Evolutionary conservation across 2,113 vertebrate species (phyloP).

Genomic region (Mola mola): DNA sequence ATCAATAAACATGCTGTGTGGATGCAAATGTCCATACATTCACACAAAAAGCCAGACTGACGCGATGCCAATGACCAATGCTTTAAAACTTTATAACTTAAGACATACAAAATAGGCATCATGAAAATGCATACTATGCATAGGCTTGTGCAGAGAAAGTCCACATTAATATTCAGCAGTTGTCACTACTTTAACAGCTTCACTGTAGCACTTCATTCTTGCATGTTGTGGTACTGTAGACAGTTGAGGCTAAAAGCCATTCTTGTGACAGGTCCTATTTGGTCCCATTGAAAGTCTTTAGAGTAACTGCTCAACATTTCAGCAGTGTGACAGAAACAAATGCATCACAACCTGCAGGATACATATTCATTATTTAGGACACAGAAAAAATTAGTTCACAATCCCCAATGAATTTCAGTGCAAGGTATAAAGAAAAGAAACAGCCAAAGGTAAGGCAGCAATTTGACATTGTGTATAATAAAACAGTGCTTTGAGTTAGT

Average conservation of each 20-base stretch:
- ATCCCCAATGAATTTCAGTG: slow-evolving; percentile 26
- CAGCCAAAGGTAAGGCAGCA: slow-evolving; percentile 33
- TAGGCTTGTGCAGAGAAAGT: slow-evolving; percentile 58
- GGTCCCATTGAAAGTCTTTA: slow-evolving; percentile 56
- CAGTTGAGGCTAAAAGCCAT: slow-evolving; percentile 46
- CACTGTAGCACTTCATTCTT: slow-evolving; percentile 15
- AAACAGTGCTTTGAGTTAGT: slow-evolving; percentile 32
- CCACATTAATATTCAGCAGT: slow-evolving; percentile 48
- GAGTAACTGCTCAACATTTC: slow-evolving; percentile 6
- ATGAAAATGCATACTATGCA: slow-evolving; percentile 54
- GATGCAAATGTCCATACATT: slow-evolving; percentile 33
- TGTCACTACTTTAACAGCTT: slow-evolving; percentile 26
- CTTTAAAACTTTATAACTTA: slow-evolving; percentile 40
- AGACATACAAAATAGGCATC: slow-evolving; percentile 58
- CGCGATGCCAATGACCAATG: slow-evolving; percentile 10
- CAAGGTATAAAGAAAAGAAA: slow-evolving; percentile 15
- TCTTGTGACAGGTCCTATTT: slow-evolving; percentile 45
- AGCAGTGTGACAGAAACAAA: neutral
- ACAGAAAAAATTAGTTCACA: neutral
- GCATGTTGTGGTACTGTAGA: slow-evolving; percentile 39
- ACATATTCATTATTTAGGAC: neutral
- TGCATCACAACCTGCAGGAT: slow-evolving; percentile 10
- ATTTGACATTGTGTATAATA: slow-evolving; percentile 7
- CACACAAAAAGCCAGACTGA: slow-evolving; percentile 19
- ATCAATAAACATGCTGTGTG: slow-evolving; percentile 43